phyloP scores from a whole-genome alignment of 2,888 invertebrate genomes.

The Cetonia aurata region DNA sequence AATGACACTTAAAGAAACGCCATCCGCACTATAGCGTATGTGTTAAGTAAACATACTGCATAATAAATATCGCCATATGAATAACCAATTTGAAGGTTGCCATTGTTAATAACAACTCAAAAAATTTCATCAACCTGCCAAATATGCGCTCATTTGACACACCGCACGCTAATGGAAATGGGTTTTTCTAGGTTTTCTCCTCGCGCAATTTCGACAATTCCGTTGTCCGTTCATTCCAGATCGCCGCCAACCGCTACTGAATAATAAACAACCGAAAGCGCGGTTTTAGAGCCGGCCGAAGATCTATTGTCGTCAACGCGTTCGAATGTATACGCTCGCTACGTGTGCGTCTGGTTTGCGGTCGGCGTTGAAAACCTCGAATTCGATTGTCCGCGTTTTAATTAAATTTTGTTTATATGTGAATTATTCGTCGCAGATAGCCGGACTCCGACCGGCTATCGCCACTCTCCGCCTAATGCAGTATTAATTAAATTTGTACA shows the following conservation, averaged over 20 bases:
- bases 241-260: no score
- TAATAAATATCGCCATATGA: no score
- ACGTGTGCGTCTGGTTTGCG: constrained; percentile 3
- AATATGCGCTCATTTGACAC: not conserved
- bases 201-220: not conserved
- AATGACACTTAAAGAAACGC: no score
- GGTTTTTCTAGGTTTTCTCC: not conserved
- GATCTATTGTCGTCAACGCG: not conserved
- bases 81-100: no score
- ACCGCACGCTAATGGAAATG: not conserved
- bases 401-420: constrained; percentile 57
- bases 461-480: constrained; percentile 53
- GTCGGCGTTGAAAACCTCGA: constrained; percentile 50
- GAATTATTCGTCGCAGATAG: constrained; percentile 55
- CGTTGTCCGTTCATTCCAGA: no score
- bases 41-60: no score
- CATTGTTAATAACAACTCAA: no score
- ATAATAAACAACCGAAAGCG: constrained; percentile 4
- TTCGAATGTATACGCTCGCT: no score
- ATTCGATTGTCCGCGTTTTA: constrained; percentile 53
- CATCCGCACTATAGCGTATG: no score
- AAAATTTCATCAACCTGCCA: no score
- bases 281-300: constrained; percentile 1
- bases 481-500: constrained; percentile 59
- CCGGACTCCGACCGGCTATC: constrained; percentile 47